Evolutionary conservation across 2,888 invertebrate genomes (phyloP).

Genomic region (Agrilus cyanescens): DNA sequence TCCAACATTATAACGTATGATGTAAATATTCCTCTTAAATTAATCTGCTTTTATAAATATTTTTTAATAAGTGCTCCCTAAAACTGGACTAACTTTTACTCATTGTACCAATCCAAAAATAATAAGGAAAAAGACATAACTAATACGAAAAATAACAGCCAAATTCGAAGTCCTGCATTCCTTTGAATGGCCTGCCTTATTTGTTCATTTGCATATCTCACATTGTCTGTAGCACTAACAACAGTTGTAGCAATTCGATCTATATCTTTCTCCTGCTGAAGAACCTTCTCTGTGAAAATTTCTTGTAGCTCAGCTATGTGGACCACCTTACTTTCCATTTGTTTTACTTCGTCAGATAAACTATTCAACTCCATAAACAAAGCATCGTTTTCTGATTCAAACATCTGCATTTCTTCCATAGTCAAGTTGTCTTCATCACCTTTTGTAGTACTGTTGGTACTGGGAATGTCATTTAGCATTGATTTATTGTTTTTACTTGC

Average conservation of each 20-base stretch:
- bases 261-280: constrained; percentile 89
- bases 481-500: constrained; percentile 22
- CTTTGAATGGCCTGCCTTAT: constrained; percentile 94
- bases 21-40: too few relatives aligned
- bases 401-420: constrained; percentile 83
- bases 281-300: constrained; percentile 89
- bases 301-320: constrained; percentile 93
- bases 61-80: too few relatives aligned
- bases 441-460: constrained; percentile 1
- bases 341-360: constrained; percentile 80
- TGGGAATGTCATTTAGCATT: constrained; percentile 13
- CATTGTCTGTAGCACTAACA: constrained; percentile 87
- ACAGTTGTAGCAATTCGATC: constrained; percentile 82
- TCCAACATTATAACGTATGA: too few relatives aligned
- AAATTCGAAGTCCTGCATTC: constrained; percentile 89
- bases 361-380: constrained; percentile 79
- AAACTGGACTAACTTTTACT: constrained; percentile 34
- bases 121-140: constrained; percentile 92
- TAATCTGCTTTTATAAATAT: too few relatives aligned
- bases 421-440: constrained; percentile 52
- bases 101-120: constrained; percentile 98
- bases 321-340: constrained; percentile 83
- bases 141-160: constrained; percentile 87
- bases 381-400: constrained; percentile 83
- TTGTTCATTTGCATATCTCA: constrained; percentile 93